phyloP scores from a whole-genome alignment of 2,888 invertebrate species.

The Osedax frankpressi region DNA sequence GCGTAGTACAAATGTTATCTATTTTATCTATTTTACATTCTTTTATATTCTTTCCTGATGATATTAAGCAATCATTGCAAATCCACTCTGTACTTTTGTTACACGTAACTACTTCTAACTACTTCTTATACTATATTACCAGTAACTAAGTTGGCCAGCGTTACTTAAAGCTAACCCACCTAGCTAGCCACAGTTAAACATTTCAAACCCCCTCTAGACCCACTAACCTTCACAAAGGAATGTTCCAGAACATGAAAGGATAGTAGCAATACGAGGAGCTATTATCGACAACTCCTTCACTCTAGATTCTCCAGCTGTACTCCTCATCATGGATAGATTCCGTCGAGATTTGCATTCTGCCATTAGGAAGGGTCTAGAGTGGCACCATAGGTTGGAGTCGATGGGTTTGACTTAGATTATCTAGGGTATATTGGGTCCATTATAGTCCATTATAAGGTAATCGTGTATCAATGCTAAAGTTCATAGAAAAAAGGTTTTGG shows the following conservation, averaged over 20 bases:
- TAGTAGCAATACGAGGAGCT: constrained; percentile 58
- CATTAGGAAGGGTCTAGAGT: constrained; percentile 57
- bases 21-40: too few relatives aligned
- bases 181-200: neutral
- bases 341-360: constrained; percentile 68
- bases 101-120: too few relatives aligned
- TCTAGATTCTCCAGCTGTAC: constrained; percentile 59
- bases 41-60: too few relatives aligned
- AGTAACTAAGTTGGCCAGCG: too few relatives aligned
- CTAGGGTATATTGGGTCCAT: too few relatives aligned
- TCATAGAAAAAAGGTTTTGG: too few relatives aligned
- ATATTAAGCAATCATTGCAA: too few relatives aligned
- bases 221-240: constrained; percentile 50
- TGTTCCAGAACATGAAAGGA: constrained; percentile 67
- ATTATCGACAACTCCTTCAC: constrained; percentile 64
- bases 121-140: too few relatives aligned
- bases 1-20: too few relatives aligned
- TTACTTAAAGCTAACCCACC: neutral
- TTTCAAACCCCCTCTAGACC: neutral
- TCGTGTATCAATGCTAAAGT: too few relatives aligned
- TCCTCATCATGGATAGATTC: constrained; percentile 64
- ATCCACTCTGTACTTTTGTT: too few relatives aligned
- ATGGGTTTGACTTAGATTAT: neutral
- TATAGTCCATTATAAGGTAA: too few relatives aligned
- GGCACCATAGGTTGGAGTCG: constrained; percentile 45